Base-by-base conservation (phyloP, 2,797 vertebrate species). In the Chaetophractus vellerosus region DNA sequence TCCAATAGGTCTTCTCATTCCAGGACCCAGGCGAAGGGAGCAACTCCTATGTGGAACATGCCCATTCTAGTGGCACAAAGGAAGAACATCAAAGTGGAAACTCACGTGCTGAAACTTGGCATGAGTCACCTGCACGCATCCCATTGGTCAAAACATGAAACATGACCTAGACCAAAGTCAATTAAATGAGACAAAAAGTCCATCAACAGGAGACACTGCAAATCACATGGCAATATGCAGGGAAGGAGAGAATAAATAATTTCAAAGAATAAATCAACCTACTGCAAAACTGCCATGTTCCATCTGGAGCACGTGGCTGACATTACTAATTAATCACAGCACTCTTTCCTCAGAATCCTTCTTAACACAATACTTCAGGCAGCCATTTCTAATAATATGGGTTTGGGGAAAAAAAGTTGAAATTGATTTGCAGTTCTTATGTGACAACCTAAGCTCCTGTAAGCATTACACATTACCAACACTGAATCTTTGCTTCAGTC, bases 401-500 rank as follows among this genome's bases (percentile, higher is more conserved):
- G 36, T 78, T 78, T 74, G 26, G 9, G 19, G 63, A 28, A 41
- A 61, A 61, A 45, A 90, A 71, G 16, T 48, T 88, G 24, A 91
- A 94, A 80, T 41, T 31, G 38, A 66, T 89, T 9, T 69, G 52
- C 33, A 92, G 33, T 74, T 96, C 50, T 90, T 83, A 72, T 50
- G 26, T 85, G 28, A 71, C 57, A 81, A n/a, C 18, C 55, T 81
- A 93, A 61, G 15, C 23, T 84, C 86, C 12, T 48, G 21, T 72
- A 79, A 89, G 72, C 24, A 63, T 80, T 90, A 74, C 7, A 50
- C 28, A 88, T 72, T 81, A 28, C 48, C 41, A 80, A 48, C 38
- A 86, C 71, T 76, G 61, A 91, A 91, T 88, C 66, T 94, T 95
- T 94, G 88, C 69, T 92, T 97, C 28, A 69, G 14, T 26, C 74